Conservation (phyloP, 1,140 invertebrate genomes). For the Battus philenor region DNA sequence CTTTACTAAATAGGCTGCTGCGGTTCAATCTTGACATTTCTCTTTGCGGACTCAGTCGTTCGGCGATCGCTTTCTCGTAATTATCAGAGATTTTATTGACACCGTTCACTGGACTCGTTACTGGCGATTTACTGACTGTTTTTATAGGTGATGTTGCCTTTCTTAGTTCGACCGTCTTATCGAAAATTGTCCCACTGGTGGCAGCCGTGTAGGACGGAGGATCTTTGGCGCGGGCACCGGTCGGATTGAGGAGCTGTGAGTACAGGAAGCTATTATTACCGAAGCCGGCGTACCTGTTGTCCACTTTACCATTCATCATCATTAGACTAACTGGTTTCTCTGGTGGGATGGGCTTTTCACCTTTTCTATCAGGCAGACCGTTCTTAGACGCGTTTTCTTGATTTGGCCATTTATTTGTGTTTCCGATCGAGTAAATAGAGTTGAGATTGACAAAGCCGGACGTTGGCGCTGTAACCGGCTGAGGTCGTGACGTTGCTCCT, state of each 20-base stretch:
- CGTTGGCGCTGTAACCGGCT: slow-evolving; percentile 19
- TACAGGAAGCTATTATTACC: slow-evolving; percentile 72
- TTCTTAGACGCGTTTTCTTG: slow-evolving; percentile 39
- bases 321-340: slow-evolving; percentile 66
- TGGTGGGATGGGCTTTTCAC: slow-evolving; percentile 59
- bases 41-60: slow-evolving; percentile 55
- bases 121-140: slow-evolving; percentile 35
- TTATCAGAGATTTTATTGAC: slow-evolving; percentile 73
- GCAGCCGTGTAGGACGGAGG: slow-evolving; percentile 60
- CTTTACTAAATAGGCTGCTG: slow-evolving; percentile 66
- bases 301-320: slow-evolving; percentile 68
- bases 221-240: slow-evolving; percentile 50
- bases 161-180: slow-evolving; percentile 28
- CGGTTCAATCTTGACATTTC: slow-evolving; percentile 55
- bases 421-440: slow-evolving; percentile 66
- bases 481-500: slow-evolving; percentile 14
- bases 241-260: slow-evolving; percentile 59
- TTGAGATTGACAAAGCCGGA: slow-evolving; percentile 66
- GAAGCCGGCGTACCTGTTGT: slow-evolving; percentile 53
- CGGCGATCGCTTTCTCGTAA: slow-evolving; percentile 64
- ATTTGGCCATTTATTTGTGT: slow-evolving; percentile 42
- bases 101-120: slow-evolving; percentile 62
- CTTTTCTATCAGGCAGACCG: slow-evolving; percentile 47
- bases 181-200: slow-evolving; percentile 44
- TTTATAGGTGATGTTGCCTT: slow-evolving; percentile 45